phyloP scores from a whole-genome alignment of 2,888 invertebrate genomes.

The Psylliodes chrysocephalus region DNA sequence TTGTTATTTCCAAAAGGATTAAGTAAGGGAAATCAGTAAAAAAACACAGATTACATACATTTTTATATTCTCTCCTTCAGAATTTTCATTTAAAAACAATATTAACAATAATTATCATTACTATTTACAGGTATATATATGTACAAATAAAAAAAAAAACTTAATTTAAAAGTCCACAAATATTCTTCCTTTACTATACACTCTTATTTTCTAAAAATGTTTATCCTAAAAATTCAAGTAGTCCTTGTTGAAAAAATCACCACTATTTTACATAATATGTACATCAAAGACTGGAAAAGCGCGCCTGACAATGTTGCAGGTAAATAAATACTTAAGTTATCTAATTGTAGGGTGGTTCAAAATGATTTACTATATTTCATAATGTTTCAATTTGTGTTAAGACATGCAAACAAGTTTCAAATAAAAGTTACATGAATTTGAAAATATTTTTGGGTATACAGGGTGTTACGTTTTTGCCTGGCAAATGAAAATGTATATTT shows the following conservation, averaged over 20 bases:
- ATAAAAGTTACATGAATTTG: too few species aligned
- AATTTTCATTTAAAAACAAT: constrained; percentile 39
- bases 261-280: constrained; percentile 30
- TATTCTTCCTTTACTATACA: constrained; percentile 26
- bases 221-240: constrained; percentile 11
- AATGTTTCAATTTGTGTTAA: too few species aligned
- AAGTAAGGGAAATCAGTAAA: background rate
- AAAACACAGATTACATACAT: constrained; percentile 11
- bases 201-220: constrained; percentile 14
- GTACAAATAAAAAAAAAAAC: constrained; percentile 54
- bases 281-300: constrained; percentile 3
- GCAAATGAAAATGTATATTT: too few species aligned
- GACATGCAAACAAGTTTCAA: too few species aligned
- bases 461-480: too few species aligned
- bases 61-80: constrained; percentile 36
- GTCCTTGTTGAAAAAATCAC: constrained; percentile 12
- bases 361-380: too few species aligned
- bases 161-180: constrained; percentile 48
- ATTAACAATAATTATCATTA: constrained; percentile 36
- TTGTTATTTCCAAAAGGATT: background rate
- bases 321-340: too few species aligned
- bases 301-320: background rate
- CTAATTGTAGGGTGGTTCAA: too few species aligned
- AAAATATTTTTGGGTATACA: too few species aligned
- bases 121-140: constrained; percentile 49